Evolutionary conservation across 2,797 vertebrate species (phyloP).

Genomic region (Anguilla megastoma): DNA sequence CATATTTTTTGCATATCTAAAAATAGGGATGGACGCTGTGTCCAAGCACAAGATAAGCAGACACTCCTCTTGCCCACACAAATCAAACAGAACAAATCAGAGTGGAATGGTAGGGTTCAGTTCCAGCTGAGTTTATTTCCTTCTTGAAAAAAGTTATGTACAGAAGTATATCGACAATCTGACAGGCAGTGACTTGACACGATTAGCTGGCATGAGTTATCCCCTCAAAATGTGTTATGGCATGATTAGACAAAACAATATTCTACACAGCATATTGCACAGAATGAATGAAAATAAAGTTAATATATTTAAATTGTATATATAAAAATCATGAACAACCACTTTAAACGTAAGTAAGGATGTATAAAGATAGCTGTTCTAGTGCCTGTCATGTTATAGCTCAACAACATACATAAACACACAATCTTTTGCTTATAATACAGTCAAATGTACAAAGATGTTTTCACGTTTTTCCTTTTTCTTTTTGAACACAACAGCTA

Average conservation of each 20-base stretch:
- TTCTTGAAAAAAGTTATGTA: slow-evolving; percentile 98
- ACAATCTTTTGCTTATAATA: slow-evolving; percentile 99
- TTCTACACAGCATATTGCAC: slow-evolving; percentile 99
- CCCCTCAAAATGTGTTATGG: slow-evolving; percentile 75
- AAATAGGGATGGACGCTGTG: slow-evolving; percentile 24
- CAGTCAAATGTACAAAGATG: slow-evolving; percentile 99
- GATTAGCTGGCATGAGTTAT: slow-evolving; percentile 92
- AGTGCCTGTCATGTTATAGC: slow-evolving; percentile 96
- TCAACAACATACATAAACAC: slow-evolving; percentile 99
- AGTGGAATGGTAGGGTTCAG: slow-evolving; percentile 86
- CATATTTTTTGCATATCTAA: slow-evolving; percentile 17
- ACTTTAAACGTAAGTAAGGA: slow-evolving; percentile 84
- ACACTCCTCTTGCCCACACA: slow-evolving; percentile 45
- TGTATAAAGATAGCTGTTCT: slow-evolving; percentile 89
- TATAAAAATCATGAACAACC: slow-evolving; percentile 83
- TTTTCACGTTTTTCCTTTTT: slow-evolving; percentile 83
- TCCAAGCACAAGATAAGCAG: slow-evolving; percentile 8
- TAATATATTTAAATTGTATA: slow-evolving; percentile 82
- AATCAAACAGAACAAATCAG: slow-evolving; percentile 60
- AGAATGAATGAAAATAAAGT: slow-evolving; percentile 96
- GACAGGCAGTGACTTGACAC: slow-evolving; percentile 99
- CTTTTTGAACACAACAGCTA: slow-evolving; percentile 99
- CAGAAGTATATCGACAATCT: slow-evolving; percentile 99
- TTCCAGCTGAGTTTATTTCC: slow-evolving; percentile 99
- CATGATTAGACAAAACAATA: slow-evolving; percentile 88